A percentile compares a stretch with the other conserved stretches of the same genome.
Conservation (phyloP, 1,140 invertebrate genomes). For the Sinella curviseta region DNA sequence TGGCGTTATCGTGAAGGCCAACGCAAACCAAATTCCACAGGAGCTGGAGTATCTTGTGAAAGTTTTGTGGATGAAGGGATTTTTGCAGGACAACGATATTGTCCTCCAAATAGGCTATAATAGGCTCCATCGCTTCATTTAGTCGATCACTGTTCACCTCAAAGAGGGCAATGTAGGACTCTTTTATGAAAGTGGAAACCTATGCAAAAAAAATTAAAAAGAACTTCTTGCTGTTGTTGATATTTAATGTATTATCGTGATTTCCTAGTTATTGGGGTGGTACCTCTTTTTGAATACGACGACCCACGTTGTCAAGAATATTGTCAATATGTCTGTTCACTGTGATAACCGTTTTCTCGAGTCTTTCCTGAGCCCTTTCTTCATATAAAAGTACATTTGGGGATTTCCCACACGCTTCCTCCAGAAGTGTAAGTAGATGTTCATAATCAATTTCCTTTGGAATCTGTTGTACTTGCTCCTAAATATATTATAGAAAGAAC, state of each 20-base stretch:
- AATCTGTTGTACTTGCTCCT: background rate
- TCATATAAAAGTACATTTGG: background rate
- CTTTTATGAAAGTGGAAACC: background rate
- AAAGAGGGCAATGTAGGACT: background rate
- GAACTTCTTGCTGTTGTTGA: background rate
- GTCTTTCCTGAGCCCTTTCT: background rate
- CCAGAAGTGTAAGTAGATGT: background rate
- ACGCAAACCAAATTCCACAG: conserved; percentile 41
- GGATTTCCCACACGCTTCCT: conserved; percentile 3
- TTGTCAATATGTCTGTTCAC: background rate
- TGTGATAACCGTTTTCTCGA: background rate
- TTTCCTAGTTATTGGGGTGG: background rate
- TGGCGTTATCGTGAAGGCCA: background rate
- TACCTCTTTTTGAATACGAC: background rate
- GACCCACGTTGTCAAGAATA: background rate
- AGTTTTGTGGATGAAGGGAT: conserved; percentile 33
- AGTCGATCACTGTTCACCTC: background rate
- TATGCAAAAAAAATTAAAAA: background rate
- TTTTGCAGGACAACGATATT: conserved; percentile 37
- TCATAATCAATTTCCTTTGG: background rate
- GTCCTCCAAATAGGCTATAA: conserved; percentile 40
- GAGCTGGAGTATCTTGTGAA: conserved; percentile 34
- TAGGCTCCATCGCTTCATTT: conserved; percentile 27
- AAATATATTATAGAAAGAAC: background rate
- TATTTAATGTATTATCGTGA: too few species aligned